Evolutionary conservation across 64 coral and sea anemone genomes (phyloP).

Genomic region (Actinia equina): DNA sequence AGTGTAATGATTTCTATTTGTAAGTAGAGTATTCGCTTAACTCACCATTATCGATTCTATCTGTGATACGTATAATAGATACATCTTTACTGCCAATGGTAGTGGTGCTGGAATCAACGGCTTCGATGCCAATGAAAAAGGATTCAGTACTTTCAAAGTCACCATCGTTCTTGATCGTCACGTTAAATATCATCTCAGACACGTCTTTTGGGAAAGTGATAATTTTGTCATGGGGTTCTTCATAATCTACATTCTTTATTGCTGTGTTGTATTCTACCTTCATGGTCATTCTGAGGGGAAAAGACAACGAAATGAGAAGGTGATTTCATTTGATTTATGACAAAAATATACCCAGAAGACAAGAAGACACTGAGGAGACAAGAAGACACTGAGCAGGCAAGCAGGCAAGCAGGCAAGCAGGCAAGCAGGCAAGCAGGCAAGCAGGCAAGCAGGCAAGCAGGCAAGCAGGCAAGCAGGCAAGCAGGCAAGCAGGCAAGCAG

Average conservation of each 20-base stretch:
- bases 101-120: background rate
- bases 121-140: constrained; percentile 3
- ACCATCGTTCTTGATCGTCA: background rate
- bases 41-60: background rate
- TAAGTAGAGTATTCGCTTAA: too few relatives aligned
- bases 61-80: background rate
- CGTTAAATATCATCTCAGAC: background rate
- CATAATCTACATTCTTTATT: background rate
- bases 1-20: too few relatives aligned
- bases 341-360: too few relatives aligned
- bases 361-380: too few relatives aligned
- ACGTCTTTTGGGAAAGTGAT: background rate
- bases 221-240: background rate
- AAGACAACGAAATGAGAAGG: background rate
- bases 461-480: too few relatives aligned
- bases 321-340: too few relatives aligned
- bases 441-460: too few relatives aligned
- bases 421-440: too few relatives aligned
- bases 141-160: background rate
- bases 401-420: background rate
- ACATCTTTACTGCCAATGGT: background rate
- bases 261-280: background rate
- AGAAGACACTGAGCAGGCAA: background rate
- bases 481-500: too few relatives aligned
- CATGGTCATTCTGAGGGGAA: background rate